Evolutionary conservation across 2,797 vertebrate species (phyloP).

Genomic region (Crocodylus rhombifer): DNA sequence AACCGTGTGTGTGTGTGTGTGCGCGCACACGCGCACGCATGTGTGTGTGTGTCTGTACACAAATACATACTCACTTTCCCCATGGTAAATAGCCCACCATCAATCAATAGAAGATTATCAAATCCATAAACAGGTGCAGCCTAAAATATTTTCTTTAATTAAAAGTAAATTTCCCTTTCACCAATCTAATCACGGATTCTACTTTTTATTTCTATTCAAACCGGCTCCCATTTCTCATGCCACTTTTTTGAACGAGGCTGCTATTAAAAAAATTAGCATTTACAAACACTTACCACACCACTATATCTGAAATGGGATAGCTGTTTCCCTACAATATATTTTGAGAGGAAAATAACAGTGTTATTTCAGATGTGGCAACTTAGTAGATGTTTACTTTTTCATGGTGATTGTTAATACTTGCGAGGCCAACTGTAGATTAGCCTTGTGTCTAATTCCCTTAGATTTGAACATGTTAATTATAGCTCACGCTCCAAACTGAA

Average conservation of each 20-base stretch:
- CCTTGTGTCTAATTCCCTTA: background rate
- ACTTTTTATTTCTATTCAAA: background rate
- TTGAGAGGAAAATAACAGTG: background rate
- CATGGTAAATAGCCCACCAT: fast-evolving
- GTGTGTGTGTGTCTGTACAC: background rate
- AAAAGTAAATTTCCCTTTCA: background rate
- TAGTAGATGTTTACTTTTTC: background rate
- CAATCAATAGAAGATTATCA: background rate
- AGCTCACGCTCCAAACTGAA: background rate
- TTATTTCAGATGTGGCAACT: background rate
- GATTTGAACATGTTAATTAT: background rate
- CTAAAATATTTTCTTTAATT: fast-evolving
- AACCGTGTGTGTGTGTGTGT: too few species aligned
- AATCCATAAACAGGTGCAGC: background rate
- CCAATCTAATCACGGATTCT: background rate
- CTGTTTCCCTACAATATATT: background rate
- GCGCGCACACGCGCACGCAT: too few species aligned
- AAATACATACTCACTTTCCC: background rate
- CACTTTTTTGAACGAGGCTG: fast-evolving
- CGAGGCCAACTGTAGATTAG: background rate
- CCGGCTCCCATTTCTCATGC: fast-evolving
- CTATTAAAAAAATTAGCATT: fast-evolving
- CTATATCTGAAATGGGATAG: background rate
- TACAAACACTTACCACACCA: fast-evolving
- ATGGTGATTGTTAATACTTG: background rate